These are phyloP conservation scores for Xyliphius kryptos DNA, from an alignment of 2,113 vertebrate species.

Conservation along the genomic window DNA sequence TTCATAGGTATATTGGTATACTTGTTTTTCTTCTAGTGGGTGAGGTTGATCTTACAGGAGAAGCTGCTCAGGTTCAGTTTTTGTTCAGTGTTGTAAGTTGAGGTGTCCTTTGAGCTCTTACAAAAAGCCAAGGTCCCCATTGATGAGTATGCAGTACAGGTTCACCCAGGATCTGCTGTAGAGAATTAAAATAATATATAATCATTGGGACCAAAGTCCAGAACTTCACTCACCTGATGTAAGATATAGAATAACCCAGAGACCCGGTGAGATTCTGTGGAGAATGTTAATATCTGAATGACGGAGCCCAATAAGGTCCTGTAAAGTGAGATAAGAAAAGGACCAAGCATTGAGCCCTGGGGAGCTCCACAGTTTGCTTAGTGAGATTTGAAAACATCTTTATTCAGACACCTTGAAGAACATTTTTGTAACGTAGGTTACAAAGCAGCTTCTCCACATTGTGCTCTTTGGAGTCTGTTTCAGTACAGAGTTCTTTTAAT, in stretches of 20 bases:
- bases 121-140: conserved; percentile 90
- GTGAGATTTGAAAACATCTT: no score
- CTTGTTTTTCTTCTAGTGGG: conserved; percentile 97
- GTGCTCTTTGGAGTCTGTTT: no score
- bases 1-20: no score
- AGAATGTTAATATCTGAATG: no score
- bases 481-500: no score
- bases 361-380: no score
- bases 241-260: conserved; percentile 22
- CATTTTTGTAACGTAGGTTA: no score
- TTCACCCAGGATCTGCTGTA: conserved; percentile 88
- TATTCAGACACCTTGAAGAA: no score
- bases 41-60: conserved; percentile 78
- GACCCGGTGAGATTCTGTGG: conserved; percentile 14
- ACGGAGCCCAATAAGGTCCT: no score
- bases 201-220: conserved; percentile 5
- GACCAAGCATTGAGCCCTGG: no score
- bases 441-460: no score
- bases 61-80: conserved; percentile 76
- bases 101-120: conserved; percentile 81
- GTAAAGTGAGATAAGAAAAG: no score
- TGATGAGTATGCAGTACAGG: conserved; percentile 87
- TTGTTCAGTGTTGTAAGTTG: conserved; percentile 78
- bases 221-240: conserved; percentile 36
- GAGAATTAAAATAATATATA: conserved; percentile 34